Evolutionary conservation across 2,888 invertebrate genomes (phyloP).

Genomic region (Trichopoda pennipes): DNA sequence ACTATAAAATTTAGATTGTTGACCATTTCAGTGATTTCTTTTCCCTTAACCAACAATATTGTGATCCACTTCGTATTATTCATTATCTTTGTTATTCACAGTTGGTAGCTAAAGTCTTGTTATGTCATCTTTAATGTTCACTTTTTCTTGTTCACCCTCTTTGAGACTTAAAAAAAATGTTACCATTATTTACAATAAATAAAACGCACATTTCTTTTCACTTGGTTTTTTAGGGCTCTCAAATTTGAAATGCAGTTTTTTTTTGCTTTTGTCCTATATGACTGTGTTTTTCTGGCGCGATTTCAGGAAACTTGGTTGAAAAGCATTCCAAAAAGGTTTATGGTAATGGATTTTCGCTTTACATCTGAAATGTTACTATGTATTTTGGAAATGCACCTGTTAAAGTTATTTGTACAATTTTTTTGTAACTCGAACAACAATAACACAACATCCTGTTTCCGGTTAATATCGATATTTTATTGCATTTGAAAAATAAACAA

Average conservation of each 20-base stretch:
- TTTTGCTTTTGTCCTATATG: conserved; percentile 3
- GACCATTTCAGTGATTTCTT: too few species aligned
- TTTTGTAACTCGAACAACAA: conserved; percentile 27
- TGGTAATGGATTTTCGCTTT: conserved; percentile 14
- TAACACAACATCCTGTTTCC: conserved; percentile 39
- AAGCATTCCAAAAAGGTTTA: conserved; percentile 21
- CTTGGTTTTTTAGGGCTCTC: background rate
- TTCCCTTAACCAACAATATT: background rate
- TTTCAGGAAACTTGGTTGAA: conserved; percentile 21
- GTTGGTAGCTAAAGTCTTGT: conserved; percentile 21
- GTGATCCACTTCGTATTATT: background rate
- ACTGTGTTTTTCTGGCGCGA: conserved; percentile 19
- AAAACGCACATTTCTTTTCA: conserved; percentile 16
- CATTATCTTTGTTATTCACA: conserved; percentile 8
- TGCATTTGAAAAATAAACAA: conserved; percentile 8
- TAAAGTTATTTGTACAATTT: background rate
- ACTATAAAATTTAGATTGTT: too few species aligned
- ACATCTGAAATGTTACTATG: conserved; percentile 25
- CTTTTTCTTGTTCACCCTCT: background rate
- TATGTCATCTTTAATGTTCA: conserved; percentile 24
- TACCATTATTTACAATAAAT: conserved; percentile 3
- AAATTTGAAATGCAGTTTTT: conserved; percentile 17
- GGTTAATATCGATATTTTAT: conserved; percentile 47
- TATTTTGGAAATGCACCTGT: conserved; percentile 8
- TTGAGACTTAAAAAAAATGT: conserved; percentile 2